Evolutionary conservation across 2,888 invertebrate species (phyloP), one percentile per base, ranked within the genome.

Genomic region (Lepidochrysops patricia): DNA sequence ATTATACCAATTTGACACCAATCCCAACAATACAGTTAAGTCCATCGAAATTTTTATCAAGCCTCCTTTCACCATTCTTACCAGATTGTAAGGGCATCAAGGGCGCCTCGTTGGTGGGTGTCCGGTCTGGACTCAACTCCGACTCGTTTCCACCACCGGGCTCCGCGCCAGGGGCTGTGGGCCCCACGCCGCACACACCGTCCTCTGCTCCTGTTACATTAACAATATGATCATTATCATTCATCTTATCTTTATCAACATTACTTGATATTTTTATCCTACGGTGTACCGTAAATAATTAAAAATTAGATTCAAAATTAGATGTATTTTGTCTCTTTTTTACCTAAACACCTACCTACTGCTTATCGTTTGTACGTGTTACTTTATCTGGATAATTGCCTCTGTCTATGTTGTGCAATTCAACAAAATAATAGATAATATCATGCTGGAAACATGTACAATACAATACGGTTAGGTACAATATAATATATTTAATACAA

Each of bases 61-160:
- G 5, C 12, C 4, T 35, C 35, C 3, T 35, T 0, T 35, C 13
- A 6, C 6, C 13, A 2, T 13, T 37, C 37, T 69, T 68, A 87
- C 88, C 88, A 87, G 76, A 89, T 80, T 79, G 88, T 86, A 83
- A 88, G 84, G 79, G 84, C 84, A 70, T 86, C 82, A 76, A 88
- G 71, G 87, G 88, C 70, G 68, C 79, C 72, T 89, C 89, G 88
- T 89, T 89, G 87, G 89, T 89, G 70, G 89, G 89, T 48, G 89
- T 89, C 84, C 84, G 72, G 72, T 89, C 89, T 69, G 84, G 89
- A 79, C 83, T 87, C 89, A 85, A 84, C 66, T 84, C 86, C 75
- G 68, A 78, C 77, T 73, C 80, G 84, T 65, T 89, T 82, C 79
- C 87, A 83, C 82, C 86, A 85, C 61, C 75, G 72, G 50, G 76